phyloP scores from a whole-genome alignment of 2,113 vertebrate genomes.

The Scomber scombrus region DNA sequence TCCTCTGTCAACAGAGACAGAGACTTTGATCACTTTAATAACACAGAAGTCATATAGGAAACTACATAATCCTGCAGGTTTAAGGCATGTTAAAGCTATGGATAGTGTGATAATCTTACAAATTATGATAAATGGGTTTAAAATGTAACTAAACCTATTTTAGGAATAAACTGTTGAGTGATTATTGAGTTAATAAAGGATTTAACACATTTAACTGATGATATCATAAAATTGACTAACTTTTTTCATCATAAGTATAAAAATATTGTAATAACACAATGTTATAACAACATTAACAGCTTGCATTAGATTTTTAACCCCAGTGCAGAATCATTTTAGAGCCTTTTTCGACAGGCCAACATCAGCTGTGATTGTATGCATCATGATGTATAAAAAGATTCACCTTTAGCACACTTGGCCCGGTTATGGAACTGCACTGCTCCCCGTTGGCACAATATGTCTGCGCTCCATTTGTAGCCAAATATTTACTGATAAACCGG shows the following conservation, averaged over 20 bases:
- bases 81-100: neutral
- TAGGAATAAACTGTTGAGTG: no score
- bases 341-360: neutral
- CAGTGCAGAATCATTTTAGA: no score
- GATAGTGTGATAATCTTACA: neutral
- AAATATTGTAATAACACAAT: no score
- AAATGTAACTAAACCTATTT: no score
- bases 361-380: constrained; percentile 1
- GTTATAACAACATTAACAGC: no score
- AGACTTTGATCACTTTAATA: neutral
- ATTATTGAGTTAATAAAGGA: no score
- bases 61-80: neutral
- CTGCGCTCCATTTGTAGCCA: neutral
- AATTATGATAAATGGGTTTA: no score
- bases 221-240: no score
- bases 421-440: neutral
- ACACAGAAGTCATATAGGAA: neutral
- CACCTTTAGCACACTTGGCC: constrained; percentile 52
- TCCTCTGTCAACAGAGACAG: neutral
- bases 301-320: no score
- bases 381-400: constrained; percentile 7
- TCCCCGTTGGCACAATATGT: neutral
- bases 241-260: no score
- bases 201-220: no score
- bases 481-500: constrained; percentile 24